Evolutionary conservation across 1,140 invertebrate genomes (phyloP), one percentile per base, ranked within the genome.

Genomic region (Myzus persicae): DNA sequence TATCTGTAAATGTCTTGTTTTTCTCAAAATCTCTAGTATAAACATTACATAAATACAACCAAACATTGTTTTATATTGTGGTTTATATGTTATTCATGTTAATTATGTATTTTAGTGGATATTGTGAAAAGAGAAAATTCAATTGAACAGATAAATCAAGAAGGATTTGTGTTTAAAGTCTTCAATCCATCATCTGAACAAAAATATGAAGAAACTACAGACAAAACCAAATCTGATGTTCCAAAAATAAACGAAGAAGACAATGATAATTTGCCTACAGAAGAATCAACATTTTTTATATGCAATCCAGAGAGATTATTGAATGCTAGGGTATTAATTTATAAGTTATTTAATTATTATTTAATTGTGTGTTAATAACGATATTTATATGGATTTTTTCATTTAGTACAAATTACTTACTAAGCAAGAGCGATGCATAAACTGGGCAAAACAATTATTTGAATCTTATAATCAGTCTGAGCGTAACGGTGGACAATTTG

Each of bases 91-190:
- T 76, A 20, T 84, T 42, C 42, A 44, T 48, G 4, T 48, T 48
- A 3, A 26, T 18, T 87, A 1, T 44, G 31, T 46, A n/a, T 36
- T 46, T 82, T 31, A 92, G 91, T 84, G 14, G 91, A 92, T 92
- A 26, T 51, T 20, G 11, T 93, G 1, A 93, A 85, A 51, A 48
- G 20, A 40, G 46, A 93, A 54, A 93, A 93, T 38, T 26, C 44
- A 42, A 93, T 93, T 22, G 91, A 93, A 51, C 36, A 85, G 51
- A 93, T 93, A 3, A 85, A 84, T 40, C 91, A 93, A 93, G 91
- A 93, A 93, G 91, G 91, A 48, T 93, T 93, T 93, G 91, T 93
- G 6, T 93, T 93, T 20, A 93, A 93, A 85, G 81, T 93, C n/a
- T 93, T 93, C 22, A 93, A 93, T 42, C 38, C 91, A n/a, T 48